Conservation (phyloP, 2,797 vertebrate genomes). For the Leptoclinus maculatus region DNA sequence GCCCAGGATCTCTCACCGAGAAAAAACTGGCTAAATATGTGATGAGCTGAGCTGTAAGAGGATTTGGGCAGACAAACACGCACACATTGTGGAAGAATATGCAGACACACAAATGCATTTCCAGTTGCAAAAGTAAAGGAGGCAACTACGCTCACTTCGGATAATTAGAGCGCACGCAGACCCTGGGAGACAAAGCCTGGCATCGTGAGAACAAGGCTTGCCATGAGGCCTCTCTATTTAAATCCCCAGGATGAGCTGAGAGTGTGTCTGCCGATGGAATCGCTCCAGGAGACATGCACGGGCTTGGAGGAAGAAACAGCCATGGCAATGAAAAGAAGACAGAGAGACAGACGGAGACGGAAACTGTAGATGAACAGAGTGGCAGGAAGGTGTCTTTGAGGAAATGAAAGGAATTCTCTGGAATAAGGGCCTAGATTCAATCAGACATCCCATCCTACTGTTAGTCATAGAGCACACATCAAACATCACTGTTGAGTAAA, state of each 20-base stretch:
- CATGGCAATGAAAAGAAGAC: slow-evolving; percentile 27
- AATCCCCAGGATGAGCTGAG: slow-evolving; percentile 63
- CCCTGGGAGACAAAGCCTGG: slow-evolving; percentile 64
- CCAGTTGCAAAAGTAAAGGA: slow-evolving; percentile 25
- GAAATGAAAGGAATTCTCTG: slow-evolving; percentile 47
- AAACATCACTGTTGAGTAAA: slow-evolving; percentile 22
- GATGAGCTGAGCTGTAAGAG: slow-evolving; percentile 65
- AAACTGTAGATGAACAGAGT: slow-evolving; percentile 15
- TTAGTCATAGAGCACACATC: slow-evolving; percentile 47
- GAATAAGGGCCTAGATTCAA: slow-evolving; percentile 52
- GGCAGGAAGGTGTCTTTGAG: slow-evolving; percentile 47
- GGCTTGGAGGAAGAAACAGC: slow-evolving; percentile 44
- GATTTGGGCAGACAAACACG: slow-evolving; percentile 24
- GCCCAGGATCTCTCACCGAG: slow-evolving; percentile 48
- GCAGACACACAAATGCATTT: slow-evolving; percentile 33
- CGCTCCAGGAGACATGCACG: slow-evolving; percentile 60
- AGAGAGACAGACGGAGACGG: slow-evolving; percentile 11
- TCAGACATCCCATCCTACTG: slow-evolving; percentile 43
- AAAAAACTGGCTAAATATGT: slow-evolving; percentile 72
- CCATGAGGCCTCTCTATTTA: slow-evolving; percentile 73
- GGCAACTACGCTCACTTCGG: slow-evolving; percentile 42
- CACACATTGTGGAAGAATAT: background rate
- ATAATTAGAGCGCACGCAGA: slow-evolving; percentile 67
- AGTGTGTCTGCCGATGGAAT: slow-evolving; percentile 60
- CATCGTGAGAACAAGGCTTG: slow-evolving; percentile 65